These are phyloP conservation scores for Danio jaintianensis DNA, from an alignment of 2,797 vertebrate species.

Conservation along the genomic window DNA sequence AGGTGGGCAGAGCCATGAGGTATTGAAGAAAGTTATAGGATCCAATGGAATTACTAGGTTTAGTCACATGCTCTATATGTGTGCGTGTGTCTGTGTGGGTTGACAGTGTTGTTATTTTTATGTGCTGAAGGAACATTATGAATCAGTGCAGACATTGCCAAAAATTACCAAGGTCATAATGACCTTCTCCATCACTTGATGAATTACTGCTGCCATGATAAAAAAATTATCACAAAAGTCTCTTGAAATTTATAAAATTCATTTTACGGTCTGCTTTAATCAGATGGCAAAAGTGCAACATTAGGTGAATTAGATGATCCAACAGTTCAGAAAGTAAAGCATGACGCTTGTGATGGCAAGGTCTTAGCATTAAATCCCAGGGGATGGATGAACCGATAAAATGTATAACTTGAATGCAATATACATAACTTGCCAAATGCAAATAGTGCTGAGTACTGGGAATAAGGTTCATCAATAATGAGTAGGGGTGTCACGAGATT, in stretches of 20 bases:
- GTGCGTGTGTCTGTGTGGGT: background rate
- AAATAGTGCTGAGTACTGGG: background rate
- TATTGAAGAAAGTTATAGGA: too few relatives aligned
- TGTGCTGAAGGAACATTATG: background rate
- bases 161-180: background rate
- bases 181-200: constrained; percentile 2
- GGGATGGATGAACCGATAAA: background rate
- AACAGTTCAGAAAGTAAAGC: background rate
- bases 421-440: background rate
- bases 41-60: too few relatives aligned
- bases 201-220: background rate
- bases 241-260: background rate
- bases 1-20: too few relatives aligned
- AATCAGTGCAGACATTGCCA: background rate
- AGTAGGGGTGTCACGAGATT: too few relatives aligned
- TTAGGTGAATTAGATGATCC: background rate
- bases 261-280: background rate
- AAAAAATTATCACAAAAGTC: constrained; percentile 1
- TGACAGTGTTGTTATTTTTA: background rate
- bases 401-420: background rate
- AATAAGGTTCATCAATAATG: background rate
- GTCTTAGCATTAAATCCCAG: background rate
- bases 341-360: background rate
- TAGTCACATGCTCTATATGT: too few relatives aligned
- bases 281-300: background rate